A percentile compares a stretch with the other conserved stretches of the same genome.
Evolutionary conservation across 2,113 vertebrate genomes (phyloP).

Genomic region (Trinectes maculatus): DNA sequence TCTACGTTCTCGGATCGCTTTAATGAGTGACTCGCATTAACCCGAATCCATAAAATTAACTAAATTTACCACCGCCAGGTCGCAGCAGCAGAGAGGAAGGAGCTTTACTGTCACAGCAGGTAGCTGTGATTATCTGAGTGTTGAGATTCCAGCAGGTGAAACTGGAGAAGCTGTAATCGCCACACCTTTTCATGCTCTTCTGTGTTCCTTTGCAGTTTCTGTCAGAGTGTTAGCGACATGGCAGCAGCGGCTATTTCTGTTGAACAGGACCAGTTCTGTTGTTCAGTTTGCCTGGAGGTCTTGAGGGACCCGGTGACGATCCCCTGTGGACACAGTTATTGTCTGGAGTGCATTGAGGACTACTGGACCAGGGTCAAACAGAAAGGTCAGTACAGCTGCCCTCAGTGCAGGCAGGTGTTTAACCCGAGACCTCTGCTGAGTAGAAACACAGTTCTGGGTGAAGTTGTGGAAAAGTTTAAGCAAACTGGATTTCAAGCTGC

Average conservation of each 20-base stretch:
- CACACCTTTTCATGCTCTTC: slow-evolving; percentile 49
- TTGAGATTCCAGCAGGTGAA: slow-evolving; percentile 51
- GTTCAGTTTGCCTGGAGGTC: slow-evolving; percentile 80
- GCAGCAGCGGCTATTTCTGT: slow-evolving; percentile 77
- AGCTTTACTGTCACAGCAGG: too few species aligned
- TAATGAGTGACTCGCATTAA: too few species aligned
- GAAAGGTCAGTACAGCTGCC: slow-evolving; percentile 76
- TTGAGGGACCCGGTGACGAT: slow-evolving; percentile 77
- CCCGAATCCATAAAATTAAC: too few species aligned
- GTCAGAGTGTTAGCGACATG: slow-evolving; percentile 49
- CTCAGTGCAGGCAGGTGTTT: slow-evolving; percentile 80
- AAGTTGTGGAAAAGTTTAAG: slow-evolving; percentile 75
- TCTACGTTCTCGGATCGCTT: too few species aligned
- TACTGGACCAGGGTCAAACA: slow-evolving; percentile 80
- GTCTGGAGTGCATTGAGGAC: slow-evolving; percentile 80
- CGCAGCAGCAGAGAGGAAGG: too few species aligned
- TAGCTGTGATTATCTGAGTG: too few species aligned
- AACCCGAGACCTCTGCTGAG: slow-evolving; percentile 76
- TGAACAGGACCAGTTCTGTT: slow-evolving; percentile 85
- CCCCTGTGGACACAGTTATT: too few species aligned
- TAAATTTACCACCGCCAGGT: too few species aligned
- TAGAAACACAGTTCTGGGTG: slow-evolving; percentile 78
- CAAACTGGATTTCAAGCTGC: slow-evolving; percentile 1
- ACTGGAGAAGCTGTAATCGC: slow-evolving; percentile 49
- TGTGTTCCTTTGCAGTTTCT: slow-evolving; percentile 11